Conservation (phyloP, 1,140 invertebrate species). For the Cotesia chilonis region DNA sequence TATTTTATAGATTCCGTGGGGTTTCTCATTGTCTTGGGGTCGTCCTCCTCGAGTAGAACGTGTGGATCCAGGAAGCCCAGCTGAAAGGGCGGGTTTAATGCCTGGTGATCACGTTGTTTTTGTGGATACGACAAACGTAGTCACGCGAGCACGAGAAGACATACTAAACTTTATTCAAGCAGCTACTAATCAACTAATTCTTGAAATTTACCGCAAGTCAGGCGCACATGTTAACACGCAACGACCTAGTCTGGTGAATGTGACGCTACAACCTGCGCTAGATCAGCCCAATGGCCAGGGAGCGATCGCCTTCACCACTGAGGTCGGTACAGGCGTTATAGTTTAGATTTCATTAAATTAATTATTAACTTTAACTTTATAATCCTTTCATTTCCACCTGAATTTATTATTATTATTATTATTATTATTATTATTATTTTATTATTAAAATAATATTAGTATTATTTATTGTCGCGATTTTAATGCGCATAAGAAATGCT, state of each 20-base stretch:
- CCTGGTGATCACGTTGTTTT: constrained; percentile 89
- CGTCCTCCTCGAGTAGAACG: constrained; percentile 88
- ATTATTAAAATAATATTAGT: too few species aligned
- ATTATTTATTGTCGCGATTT: not conserved
- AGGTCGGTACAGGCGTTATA: constrained; percentile 78
- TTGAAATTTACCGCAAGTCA: constrained; percentile 79
- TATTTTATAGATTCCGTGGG: constrained; percentile 58
- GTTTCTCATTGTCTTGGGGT: constrained; percentile 90
- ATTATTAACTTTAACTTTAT: not conserved
- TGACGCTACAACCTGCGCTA: constrained; percentile 51
- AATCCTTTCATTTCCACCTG: not conserved
- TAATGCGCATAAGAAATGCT: constrained; percentile 14
- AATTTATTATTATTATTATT: not conserved
- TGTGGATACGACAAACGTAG: constrained; percentile 85
- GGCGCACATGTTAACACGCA: constrained; percentile 50
- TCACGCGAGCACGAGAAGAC: constrained; percentile 81
- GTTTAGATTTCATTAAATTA: constrained; percentile 47
- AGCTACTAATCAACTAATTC: constrained; percentile 74
- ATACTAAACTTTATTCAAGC: constrained; percentile 83
- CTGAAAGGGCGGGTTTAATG: constrained; percentile 79
- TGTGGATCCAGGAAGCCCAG: constrained; percentile 82
- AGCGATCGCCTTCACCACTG: constrained; percentile 84
- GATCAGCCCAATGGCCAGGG: constrained; percentile 64
- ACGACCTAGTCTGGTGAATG: constrained; percentile 55
- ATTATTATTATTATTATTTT: constrained; percentile 32